Percentiles rank a stretch among this genome's conserved stretches.
Conservation (phyloP, 2,113 vertebrate species). For the Xiphophorus hellerii region DNA sequence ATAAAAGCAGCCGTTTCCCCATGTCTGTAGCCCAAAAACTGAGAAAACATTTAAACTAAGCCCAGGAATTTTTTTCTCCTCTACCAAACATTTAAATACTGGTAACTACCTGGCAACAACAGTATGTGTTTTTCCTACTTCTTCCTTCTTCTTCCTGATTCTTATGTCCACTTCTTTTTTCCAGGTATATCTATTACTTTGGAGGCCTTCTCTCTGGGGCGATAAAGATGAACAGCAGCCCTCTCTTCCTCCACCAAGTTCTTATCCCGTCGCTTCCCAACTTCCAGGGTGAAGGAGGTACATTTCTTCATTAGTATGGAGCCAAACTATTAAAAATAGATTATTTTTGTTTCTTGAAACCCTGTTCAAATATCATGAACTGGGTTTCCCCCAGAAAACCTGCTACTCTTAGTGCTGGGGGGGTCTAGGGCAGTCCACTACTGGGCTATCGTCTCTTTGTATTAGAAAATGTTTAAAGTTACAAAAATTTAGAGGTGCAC, state of each 20-base stretch:
- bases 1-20: neutral
- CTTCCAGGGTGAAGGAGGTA: slow-evolving; percentile 87
- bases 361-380: too few relatives aligned
- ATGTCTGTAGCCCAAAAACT: neutral
- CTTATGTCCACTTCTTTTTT: slow-evolving; percentile 4
- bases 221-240: slow-evolving; percentile 94
- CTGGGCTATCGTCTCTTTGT: too few relatives aligned
- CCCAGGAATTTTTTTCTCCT: neutral
- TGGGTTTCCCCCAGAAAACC: too few relatives aligned
- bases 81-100: neutral
- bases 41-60: neutral
- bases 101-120: neutral
- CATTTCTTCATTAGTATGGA: slow-evolving; percentile 3
- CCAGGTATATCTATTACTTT: slow-evolving; percentile 91
- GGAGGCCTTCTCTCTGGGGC: slow-evolving; percentile 90
- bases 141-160: neutral
- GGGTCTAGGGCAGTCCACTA: too few relatives aligned
- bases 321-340: neutral
- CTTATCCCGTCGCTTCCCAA: slow-evolving; percentile 86
- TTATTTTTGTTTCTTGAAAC: neutral
- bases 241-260: slow-evolving; percentile 91
- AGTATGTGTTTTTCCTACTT: neutral
- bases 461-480: too few relatives aligned
- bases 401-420: too few relatives aligned
- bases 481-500: too few relatives aligned